Conservation (phyloP, 2,797 vertebrate species). For the Anguilla marmorata region DNA sequence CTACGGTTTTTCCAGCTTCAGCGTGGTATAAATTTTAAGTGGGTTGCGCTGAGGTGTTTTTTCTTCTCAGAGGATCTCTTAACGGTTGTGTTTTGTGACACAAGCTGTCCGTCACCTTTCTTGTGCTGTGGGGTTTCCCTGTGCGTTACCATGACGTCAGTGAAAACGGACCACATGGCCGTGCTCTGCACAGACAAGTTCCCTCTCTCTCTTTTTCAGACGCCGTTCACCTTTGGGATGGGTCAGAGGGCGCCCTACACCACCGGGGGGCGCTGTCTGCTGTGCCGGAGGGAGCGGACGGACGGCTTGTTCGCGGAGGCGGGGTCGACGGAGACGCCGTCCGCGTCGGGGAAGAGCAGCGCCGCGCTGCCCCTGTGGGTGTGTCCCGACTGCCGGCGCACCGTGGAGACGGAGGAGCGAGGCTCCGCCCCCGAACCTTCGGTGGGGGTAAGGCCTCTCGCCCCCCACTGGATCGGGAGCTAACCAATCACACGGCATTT, state of each 20-base stretch:
- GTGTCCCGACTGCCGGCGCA: constrained; percentile 91
- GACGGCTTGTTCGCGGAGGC: constrained; percentile 80
- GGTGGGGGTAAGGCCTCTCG: constrained; percentile 74
- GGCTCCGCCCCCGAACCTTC: constrained; percentile 82
- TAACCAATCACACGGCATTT: neutral
- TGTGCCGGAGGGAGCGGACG: constrained; percentile 93
- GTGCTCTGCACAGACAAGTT: too few species aligned
- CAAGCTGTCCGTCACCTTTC: neutral
- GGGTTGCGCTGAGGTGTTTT: neutral
- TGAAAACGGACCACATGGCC: too few species aligned
- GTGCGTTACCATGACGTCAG: neutral
- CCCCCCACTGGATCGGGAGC: too few species aligned
- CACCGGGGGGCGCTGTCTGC: constrained; percentile 89
- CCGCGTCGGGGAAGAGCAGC: constrained; percentile 77
- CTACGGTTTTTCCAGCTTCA: neutral
- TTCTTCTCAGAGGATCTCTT: neutral
- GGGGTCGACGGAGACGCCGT: constrained; percentile 77
- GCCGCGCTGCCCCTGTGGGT: constrained; percentile 92
- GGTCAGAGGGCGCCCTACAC: constrained; percentile 92
- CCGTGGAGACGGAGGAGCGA: constrained; percentile 91
- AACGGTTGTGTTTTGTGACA: neutral
- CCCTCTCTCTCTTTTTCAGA: constrained; percentile 65
- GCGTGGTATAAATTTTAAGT: neutral
- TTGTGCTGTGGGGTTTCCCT: neutral
- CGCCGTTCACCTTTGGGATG: constrained; percentile 93